Evolutionary conservation across 2,888 invertebrate species (phyloP).

Genomic region (Auanema freiburgensis): DNA sequence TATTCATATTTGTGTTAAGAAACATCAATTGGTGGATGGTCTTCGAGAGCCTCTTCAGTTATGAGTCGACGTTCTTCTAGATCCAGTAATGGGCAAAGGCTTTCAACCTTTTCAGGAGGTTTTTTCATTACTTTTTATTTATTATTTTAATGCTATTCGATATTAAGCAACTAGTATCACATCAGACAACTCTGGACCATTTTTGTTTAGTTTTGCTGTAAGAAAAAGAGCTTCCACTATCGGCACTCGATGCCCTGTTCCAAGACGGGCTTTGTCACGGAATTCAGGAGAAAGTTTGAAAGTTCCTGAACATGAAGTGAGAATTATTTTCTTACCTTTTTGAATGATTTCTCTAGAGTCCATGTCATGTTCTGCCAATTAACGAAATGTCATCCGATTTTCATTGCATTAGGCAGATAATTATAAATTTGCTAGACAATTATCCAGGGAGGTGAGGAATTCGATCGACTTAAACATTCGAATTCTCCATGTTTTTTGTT

Average conservation of each 20-base stretch:
- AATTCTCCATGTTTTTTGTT: too few species aligned
- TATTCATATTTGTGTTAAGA: conserved; percentile 37
- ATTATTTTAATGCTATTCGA: conserved; percentile 2
- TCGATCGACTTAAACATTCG: background rate
- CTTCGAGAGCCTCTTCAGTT: conserved; percentile 58
- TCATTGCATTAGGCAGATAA: conserved; percentile 62
- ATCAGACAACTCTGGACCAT: conserved; percentile 63
- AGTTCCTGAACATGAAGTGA: conserved; percentile 62
- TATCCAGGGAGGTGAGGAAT: conserved; percentile 42
- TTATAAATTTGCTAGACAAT: conserved; percentile 57
- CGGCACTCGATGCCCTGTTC: conserved; percentile 61
- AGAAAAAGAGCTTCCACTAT: conserved; percentile 63
- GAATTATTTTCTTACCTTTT: background rate
- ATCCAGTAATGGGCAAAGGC: conserved; percentile 57
- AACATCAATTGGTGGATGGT: conserved; percentile 61
- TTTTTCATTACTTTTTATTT: background rate
- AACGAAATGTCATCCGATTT: conserved; percentile 63
- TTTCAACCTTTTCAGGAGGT: conserved; percentile 62
- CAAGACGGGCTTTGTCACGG: conserved; percentile 56
- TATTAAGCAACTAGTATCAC: conserved; percentile 59
- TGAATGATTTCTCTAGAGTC: too few species aligned
- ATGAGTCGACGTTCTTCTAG: conserved; percentile 59
- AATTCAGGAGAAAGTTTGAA: conserved; percentile 60
- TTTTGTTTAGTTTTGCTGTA: conserved; percentile 62
- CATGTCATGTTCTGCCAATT: conserved; percentile 56